Evolutionary conservation across 2,113 vertebrate species (phyloP), one percentile per base, ranked within the genome.

Genomic region (Onychostoma macrolepis): DNA sequence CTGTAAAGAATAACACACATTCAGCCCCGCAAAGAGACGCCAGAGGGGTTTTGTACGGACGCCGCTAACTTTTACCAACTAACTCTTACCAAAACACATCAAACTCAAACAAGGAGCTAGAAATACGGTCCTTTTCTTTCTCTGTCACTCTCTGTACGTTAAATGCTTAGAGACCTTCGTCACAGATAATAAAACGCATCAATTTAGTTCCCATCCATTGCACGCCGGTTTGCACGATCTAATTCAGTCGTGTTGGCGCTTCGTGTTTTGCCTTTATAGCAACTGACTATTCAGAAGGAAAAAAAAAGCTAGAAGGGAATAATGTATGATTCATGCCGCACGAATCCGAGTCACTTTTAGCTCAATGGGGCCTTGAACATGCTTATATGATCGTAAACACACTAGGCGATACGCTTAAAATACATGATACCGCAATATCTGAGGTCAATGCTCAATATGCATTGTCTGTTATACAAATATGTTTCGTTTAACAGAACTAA

Each of bases 1-100:
- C 90, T 92, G 93, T 33, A 36, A 94, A 91, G 76, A 84, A 85
- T 92, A 90, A 92, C 80, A 93, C 90, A 91, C 84, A 88, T 48
- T 92, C 92, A 91, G 94, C 91, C 92, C 89, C 92, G 86, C 91
- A 92, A 43, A 67, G 8, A 10, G 24, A 82, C 69, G 30, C n/a
- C 26, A 30, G 24, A 65, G 12, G 28, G 67, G 43, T 58, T 13
- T 61, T 6, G 41, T 5, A 50, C 5, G 11, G 71, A 28, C 5
- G 10, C 50, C 19, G 50, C 28, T 53, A 36, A 79, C 50, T 33
- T 79, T 79, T 12, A 9, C 26, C 75, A 78, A 53, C 45, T 21
- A 80, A 53, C 45, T 50, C 43, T 10, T 21, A 78, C 71, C 21
- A 80, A 58, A 61, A 36, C 53, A 13, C 33, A 63, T 41, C 33